Percentiles rank a stretch among this genome's conserved stretches.
Conservation (phyloP, 2,797 vertebrate genomes). For the Phrynocephalus vlangalii region DNA sequence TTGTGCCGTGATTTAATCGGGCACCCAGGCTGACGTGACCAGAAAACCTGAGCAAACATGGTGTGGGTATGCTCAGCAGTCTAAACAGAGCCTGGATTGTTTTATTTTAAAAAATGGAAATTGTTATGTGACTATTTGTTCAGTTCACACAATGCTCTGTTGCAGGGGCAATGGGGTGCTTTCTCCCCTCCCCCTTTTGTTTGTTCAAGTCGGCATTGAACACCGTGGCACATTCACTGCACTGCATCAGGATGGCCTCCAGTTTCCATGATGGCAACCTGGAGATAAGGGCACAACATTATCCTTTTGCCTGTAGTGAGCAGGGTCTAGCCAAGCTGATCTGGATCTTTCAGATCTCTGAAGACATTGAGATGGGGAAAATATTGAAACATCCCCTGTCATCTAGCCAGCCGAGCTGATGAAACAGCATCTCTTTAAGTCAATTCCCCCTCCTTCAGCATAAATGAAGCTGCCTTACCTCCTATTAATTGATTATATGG, state of each 20-base stretch:
- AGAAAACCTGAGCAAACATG: background rate
- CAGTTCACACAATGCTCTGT: too few relatives aligned
- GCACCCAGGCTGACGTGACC: background rate
- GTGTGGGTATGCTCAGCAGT: background rate
- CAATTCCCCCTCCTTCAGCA: background rate
- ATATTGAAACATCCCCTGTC: background rate
- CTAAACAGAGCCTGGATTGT: background rate
- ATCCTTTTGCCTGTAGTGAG: too few relatives aligned
- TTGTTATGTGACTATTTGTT: too few relatives aligned
- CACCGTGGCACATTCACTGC: too few relatives aligned
- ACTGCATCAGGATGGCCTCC: too few relatives aligned
- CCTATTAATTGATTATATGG: background rate
- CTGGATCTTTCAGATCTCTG: background rate
- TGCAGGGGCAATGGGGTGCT: too few relatives aligned
- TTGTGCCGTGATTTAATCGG: background rate
- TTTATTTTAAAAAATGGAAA: background rate
- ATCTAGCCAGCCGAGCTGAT: background rate
- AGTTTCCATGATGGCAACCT: too few relatives aligned
- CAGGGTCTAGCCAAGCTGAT: background rate
- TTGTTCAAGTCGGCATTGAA: too few relatives aligned
- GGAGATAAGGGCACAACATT: too few relatives aligned
- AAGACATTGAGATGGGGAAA: background rate
- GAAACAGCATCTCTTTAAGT: background rate
- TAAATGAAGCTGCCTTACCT: background rate
- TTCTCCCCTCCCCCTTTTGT: too few relatives aligned